A percentile compares a stretch with the other conserved stretches of the same genome.
phyloP scores from a whole-genome alignment of 92 coral and sea anemone genomes.

The Porites rus region DNA sequence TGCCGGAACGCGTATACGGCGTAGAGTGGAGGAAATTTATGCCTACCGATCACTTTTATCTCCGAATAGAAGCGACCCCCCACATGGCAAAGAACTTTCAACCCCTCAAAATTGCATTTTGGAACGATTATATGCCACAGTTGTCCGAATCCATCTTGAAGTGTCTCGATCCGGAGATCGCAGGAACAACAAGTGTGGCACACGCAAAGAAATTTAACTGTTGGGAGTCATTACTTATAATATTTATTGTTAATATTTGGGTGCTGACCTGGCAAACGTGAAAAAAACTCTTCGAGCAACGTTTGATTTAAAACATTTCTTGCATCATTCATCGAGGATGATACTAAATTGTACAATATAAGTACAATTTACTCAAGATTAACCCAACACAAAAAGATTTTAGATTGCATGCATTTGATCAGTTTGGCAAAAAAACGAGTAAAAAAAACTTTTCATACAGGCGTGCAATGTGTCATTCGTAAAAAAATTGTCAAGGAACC shows the following conservation, averaged over 20 bases:
- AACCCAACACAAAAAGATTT: no score
- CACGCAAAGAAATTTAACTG: background rate
- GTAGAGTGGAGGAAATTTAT: constrained; percentile 60
- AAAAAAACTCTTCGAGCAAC: background rate
- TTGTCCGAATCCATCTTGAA: constrained; percentile 26
- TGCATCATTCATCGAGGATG: background rate
- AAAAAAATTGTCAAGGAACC: background rate
- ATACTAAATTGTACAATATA: background rate
- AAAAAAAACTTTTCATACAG: no score
- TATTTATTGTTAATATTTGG: background rate
- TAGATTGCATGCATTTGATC: background rate
- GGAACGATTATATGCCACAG: constrained; percentile 66
- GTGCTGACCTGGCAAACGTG: background rate
- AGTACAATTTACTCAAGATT: no score
- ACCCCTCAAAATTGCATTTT: constrained; percentile 78
- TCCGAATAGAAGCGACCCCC: constrained; percentile 55
- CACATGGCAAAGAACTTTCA: constrained; percentile 61
- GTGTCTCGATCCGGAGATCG: background rate
- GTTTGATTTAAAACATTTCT: background rate
- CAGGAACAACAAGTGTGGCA: constrained; percentile 3
- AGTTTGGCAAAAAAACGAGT: background rate
- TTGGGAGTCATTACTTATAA: background rate
- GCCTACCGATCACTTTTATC: constrained; percentile 60
- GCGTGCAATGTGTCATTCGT: background rate
- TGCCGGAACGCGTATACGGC: constrained; percentile 52